Conservation (phyloP, 37 sponge, comb jelly and placozoan species). For the Theonella swinhoei region DNA sequence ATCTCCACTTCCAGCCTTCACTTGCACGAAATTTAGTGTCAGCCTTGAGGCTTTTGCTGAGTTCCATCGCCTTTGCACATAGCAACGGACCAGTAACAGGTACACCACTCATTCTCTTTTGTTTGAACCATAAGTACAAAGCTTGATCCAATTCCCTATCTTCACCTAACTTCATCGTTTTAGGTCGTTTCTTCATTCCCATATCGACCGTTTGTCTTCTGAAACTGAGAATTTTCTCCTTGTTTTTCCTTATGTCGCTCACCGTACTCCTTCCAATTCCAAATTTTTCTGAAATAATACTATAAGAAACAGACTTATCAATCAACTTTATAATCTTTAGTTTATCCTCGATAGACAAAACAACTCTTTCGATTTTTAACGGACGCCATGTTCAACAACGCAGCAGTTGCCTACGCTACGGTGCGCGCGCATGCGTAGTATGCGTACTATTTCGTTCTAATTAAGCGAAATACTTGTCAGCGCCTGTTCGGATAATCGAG, state of each 20-base stretch:
- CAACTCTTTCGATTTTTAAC: too few relatives aligned
- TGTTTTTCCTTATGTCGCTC: slow-evolving; percentile 56
- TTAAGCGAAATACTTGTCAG: too few relatives aligned
- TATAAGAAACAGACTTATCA: slow-evolving; percentile 45
- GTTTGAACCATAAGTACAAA: slow-evolving; percentile 40
- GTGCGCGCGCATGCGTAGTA: too few relatives aligned
- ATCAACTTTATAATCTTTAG: slow-evolving; percentile 25
- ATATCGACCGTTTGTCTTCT: slow-evolving; percentile 32
- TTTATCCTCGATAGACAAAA: slow-evolving; percentile 32
- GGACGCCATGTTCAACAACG: too few relatives aligned
- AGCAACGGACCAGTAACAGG: slow-evolving; percentile 40
- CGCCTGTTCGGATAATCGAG: too few relatives aligned
- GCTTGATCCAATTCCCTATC: slow-evolving; percentile 30
- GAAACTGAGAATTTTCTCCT: slow-evolving; percentile 45
- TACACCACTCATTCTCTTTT: slow-evolving; percentile 32
- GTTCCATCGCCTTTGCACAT: slow-evolving; percentile 16
- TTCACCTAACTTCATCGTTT: slow-evolving; percentile 45
- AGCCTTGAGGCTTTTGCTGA: not conserved
- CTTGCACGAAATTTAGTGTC: not conserved
- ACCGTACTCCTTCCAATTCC: slow-evolving; percentile 61
- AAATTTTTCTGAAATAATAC: slow-evolving; percentile 53
- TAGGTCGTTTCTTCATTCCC: slow-evolving; percentile 30
- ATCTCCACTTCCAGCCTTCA: slow-evolving; percentile 34
- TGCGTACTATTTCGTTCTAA: too few relatives aligned
- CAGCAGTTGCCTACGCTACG: too few relatives aligned